phyloP scores from a whole-genome alignment of 2,113 vertebrate genomes.

The Gasterosteus nipponicus region DNA sequence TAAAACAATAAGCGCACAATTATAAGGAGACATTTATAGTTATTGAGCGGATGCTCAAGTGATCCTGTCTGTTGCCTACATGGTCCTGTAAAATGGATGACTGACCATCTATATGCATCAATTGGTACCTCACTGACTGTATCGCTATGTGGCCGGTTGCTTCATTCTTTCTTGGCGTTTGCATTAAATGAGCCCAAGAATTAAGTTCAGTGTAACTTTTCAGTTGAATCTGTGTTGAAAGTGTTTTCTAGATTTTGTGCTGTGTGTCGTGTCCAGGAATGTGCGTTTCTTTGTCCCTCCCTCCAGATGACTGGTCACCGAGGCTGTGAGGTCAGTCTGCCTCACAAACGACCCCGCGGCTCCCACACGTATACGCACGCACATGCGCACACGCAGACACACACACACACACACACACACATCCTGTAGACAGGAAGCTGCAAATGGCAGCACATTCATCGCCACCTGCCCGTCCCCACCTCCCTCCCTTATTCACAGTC shows the following conservation, averaged over 20 bases:
- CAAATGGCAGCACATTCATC: constrained; percentile 76
- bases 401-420: constrained; percentile 32
- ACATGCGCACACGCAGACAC: constrained; percentile 29
- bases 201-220: neutral
- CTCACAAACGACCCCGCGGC: constrained; percentile 60
- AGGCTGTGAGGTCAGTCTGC: constrained; percentile 61
- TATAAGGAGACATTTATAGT: neutral
- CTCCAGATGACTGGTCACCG: constrained; percentile 41
- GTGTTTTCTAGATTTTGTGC: constrained; percentile 15
- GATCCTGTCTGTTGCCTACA: too few relatives aligned
- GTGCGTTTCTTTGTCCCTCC: constrained; percentile 30
- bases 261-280: constrained; percentile 30
- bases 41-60: neutral
- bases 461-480: constrained; percentile 53
- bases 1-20: neutral
- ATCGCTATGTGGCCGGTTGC: neutral
- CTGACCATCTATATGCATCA: neutral
- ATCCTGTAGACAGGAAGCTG: constrained; percentile 29
- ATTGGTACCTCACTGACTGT: constrained; percentile 3
- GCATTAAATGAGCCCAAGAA: constrained; percentile 2
- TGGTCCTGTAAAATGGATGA: neutral
- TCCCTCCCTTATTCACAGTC: constrained; percentile 28
- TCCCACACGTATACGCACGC: constrained; percentile 51
- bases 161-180: neutral
- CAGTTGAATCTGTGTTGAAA: neutral